Evolutionary conservation across 2,888 invertebrate species (phyloP), one percentile per base, ranked within the genome.

Genomic region (Agrochola circellaris): DNA sequence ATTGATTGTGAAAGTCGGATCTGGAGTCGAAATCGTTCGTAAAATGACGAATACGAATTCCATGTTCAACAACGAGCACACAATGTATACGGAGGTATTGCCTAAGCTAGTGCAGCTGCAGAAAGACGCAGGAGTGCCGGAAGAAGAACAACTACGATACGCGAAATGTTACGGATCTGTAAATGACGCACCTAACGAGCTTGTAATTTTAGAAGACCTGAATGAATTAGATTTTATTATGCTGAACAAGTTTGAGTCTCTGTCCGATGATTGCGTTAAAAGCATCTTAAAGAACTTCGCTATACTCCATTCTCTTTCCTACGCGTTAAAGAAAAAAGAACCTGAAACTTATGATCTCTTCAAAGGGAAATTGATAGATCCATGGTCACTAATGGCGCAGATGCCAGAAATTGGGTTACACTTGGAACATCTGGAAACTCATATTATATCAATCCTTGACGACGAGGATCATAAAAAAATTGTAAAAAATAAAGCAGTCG

Each of bases 181-280:
- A 0, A 60, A 17, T 2, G 92, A 93, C 77, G 61, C 75, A 34
- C 89, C 88, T 0, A 69, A 93, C 60, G 93, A 94, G 85, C 70
- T 92, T 0, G 86, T 94, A 34, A 73, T 94, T 66, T 76, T 94
- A 5, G 93, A 94, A 89, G 95, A 95, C 74, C 81, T 95, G 13
- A 83, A 77, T 2, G 84, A 81, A 15, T 83, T 81, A 4, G 81
- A 89, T 20, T 93, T 86, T 73, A 60, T 61, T 0, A 93, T 94
- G 86, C 66, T 93, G 2, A 90, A 93, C 64, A 91, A 91, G 80
- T 90, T 91, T 54, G 82, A 89, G 6, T 79, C 92, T 0, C 75
- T 94, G 0, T 82, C 88, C 3, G 77, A 91, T 56, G 90, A 92
- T 3, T 86, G 86, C 66, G 86, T 94, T 0, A 91, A 85, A 87